A percentile compares a stretch with the other conserved stretches of the same genome.
These are phyloP conservation scores for Acronicta leporina DNA, from an alignment of 2,888 invertebrate genomes.

Conservation along the genomic window DNA sequence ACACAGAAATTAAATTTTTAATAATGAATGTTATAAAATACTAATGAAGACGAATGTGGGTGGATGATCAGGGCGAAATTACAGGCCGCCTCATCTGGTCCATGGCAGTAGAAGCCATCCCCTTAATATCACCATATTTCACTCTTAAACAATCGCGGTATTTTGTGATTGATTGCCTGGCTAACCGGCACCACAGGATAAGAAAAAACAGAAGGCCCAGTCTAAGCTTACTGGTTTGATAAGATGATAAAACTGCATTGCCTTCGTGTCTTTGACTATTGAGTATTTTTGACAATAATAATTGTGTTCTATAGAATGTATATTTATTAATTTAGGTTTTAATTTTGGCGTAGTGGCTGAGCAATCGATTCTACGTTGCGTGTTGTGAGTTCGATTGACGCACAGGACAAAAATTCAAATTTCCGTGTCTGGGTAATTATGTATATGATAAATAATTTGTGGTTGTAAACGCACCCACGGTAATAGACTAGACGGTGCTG, in stretches of 20 bases:
- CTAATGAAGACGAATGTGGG: conserved; percentile 60
- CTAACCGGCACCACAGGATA: conserved; percentile 26
- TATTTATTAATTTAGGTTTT: too few species aligned
- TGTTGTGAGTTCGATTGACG: too few species aligned
- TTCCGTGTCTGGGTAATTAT: too few species aligned
- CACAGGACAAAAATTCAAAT: too few species aligned
- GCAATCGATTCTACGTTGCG: too few species aligned
- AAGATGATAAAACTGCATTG: too few species aligned
- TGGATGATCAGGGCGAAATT: conserved; percentile 56
- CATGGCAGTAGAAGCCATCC: conserved; percentile 24
- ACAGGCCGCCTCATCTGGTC: conserved; percentile 55
- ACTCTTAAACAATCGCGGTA: conserved; percentile 68
- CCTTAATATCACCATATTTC: conserved; percentile 62
- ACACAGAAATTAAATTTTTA: conserved; percentile 33
- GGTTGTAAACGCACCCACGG: too few species aligned
- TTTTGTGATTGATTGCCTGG: conserved; percentile 70
- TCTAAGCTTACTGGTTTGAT: neutral
- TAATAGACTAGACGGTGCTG: too few species aligned
- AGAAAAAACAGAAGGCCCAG: conserved; percentile 13
- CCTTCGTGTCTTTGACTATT: too few species aligned
- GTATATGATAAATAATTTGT: too few species aligned
- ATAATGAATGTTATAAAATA: conserved; percentile 48
- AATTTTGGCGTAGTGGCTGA: too few species aligned
- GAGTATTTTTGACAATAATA: neutral
- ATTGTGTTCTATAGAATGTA: too few species aligned